Percentiles rank a stretch among this genome's conserved stretches.
phyloP scores from a whole-genome alignment of 2,797 vertebrate genomes.

The Diplodus sargus region DNA sequence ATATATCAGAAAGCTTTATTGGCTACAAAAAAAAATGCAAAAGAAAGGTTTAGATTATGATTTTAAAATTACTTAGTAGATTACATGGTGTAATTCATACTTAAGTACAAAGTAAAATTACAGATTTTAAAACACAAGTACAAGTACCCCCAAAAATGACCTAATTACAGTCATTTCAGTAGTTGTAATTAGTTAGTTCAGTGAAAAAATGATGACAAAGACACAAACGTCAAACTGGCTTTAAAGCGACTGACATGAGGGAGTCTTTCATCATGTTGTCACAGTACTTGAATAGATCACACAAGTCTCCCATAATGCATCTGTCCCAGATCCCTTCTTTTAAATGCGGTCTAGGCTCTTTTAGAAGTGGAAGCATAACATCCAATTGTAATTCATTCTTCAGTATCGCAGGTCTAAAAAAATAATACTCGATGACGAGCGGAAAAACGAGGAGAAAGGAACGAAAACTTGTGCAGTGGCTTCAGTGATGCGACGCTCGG shows the following conservation, averaged over 20 bases:
- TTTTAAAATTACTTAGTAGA: too few species aligned
- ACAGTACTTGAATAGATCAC: background rate
- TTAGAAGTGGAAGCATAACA: conserved; percentile 4
- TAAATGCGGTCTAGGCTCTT: background rate
- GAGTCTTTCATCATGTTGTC: conserved; percentile 18
- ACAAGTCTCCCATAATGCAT: background rate
- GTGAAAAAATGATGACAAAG: background rate
- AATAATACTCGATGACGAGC: background rate
- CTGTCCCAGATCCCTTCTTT: background rate
- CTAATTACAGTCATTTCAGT: too few species aligned
- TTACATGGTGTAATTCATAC: too few species aligned
- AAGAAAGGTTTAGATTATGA: too few species aligned
- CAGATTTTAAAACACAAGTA: too few species aligned
- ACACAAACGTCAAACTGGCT: background rate
- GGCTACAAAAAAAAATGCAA: too few species aligned
- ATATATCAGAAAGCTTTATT: too few species aligned
- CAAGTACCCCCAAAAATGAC: too few species aligned
- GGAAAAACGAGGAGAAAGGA: background rate
- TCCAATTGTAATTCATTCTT: background rate
- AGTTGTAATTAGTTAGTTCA: background rate
- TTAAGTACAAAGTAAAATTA: too few species aligned
- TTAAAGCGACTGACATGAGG: background rate
- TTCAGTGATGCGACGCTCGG: background rate
- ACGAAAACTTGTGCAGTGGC: background rate
- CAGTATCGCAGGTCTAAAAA: background rate